phyloP scores from a whole-genome alignment of 1,140 invertebrate species.

The Gonatopus flavifemur region DNA sequence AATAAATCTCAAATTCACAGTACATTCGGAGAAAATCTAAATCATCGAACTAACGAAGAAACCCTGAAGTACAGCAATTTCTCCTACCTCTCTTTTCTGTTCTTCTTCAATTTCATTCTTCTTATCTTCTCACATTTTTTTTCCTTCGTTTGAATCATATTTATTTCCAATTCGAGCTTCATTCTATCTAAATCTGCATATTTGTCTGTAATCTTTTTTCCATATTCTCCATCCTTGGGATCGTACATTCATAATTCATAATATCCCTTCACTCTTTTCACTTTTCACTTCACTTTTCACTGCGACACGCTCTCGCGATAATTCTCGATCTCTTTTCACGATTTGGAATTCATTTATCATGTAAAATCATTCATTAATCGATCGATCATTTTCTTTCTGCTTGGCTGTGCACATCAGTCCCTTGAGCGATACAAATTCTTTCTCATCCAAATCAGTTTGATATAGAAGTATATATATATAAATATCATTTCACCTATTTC shows the following conservation, averaged over 20 bases:
- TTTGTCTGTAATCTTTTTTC: not conserved
- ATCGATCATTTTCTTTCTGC: too few species aligned
- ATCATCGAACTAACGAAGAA: too few species aligned
- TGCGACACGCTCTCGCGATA: slow-evolving; percentile 17
- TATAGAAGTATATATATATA: too few species aligned
- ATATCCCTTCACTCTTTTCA: not conserved
- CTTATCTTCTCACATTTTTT: slow-evolving; percentile 1
- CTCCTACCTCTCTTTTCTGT: slow-evolving; percentile 6
- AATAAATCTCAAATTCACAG: too few species aligned
- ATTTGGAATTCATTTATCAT: slow-evolving; percentile 23
- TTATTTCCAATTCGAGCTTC: too few species aligned
- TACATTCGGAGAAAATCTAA: too few species aligned
- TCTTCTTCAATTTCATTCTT: not conserved
- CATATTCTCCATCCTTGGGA: not conserved
- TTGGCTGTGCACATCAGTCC: slow-evolving; percentile 51
- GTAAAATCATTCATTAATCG: slow-evolving; percentile 32
- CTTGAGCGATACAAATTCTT: too few species aligned
- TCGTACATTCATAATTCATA: not conserved
- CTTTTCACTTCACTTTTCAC: slow-evolving; percentile 13
- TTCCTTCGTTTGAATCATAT: too few species aligned
- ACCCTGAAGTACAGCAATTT: too few species aligned
- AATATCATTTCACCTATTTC: too few species aligned
- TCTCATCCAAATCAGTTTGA: too few species aligned
- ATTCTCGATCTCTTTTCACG: slow-evolving; percentile 16
- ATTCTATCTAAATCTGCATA: too few species aligned